Base-by-base conservation (phyloP, 2,113 vertebrate genomes). In the Helogale parvula region DNA sequence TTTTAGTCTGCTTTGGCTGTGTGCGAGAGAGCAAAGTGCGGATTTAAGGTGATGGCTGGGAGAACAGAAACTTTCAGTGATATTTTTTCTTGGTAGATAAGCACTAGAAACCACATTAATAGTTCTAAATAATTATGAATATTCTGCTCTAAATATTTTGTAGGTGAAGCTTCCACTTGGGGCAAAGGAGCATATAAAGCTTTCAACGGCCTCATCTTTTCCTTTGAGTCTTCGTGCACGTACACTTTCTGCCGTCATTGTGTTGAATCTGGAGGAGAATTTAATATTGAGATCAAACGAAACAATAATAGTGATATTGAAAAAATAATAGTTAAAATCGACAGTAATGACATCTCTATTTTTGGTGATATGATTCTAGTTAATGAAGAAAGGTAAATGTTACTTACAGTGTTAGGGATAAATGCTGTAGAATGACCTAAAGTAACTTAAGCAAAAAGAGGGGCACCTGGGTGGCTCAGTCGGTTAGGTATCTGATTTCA, bases 211-310 rank as follows among this genome's bases (percentile, higher is more conserved):
- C 69, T 1, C 7, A 66, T 98, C 33, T 98, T 98, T 77, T 97
- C 95, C 88, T 97, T 96, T 5, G 82, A 96, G 66, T 98, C 97
- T 11, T 21, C 94, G 0, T 97, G 97, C n/a, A 0, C 65, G 0
- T 97, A 94, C 14, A 97, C 96, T n/a, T 98, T 98, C 79, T 97
- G 96, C 45, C 97, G 96, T 29, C 97, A 98, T 52, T 98, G 98
- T 8, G 31, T 88, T 13, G 97, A 98, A 16, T 93, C 98, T 7
- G 97, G 94, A 90, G 96, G 77, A 86, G 97, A 98, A 47, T 98
- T 98, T 94, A 96, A 96, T 21, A 95, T 98, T 69, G 97, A 98
- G 79, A 88, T 97, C 35, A 94, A 97, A 77, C 93, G 97, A 54
- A 74, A 87, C 27, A 74, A 47, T 21, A 41, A 97, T 0, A 96